These are phyloP conservation scores for Acomys russatus DNA, from an alignment of 2,797 vertebrate genomes.

Conservation along the genomic window DNA sequence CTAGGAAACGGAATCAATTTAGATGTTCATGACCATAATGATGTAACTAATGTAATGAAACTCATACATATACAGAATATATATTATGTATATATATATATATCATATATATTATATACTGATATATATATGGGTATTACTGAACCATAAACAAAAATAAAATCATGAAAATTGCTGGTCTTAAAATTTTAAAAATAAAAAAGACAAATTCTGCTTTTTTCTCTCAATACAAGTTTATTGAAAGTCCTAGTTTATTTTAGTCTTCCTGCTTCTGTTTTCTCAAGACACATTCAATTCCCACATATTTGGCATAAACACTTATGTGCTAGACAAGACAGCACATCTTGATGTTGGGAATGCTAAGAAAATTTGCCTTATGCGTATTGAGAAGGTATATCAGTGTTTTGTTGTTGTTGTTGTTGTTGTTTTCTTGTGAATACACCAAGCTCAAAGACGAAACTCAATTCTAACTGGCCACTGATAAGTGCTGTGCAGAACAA, in stretches of 20 bases:
- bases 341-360: neutral
- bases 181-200: neutral
- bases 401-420: too few relatives aligned
- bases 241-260: neutral
- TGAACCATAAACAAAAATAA: neutral
- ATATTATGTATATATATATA: too few relatives aligned
- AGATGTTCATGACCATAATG: too few relatives aligned
- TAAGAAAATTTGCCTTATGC: too few relatives aligned
- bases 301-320: neutral
- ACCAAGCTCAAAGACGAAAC: neutral
- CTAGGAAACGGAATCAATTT: neutral
- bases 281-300: fast-evolving
- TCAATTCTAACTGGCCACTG: neutral
- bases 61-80: too few relatives aligned
- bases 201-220: neutral
- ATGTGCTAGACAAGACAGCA: neutral
- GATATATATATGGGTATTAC: neutral
- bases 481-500: fast-evolving
- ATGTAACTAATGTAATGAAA: too few relatives aligned
- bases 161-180: neutral
- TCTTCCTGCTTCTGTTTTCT: neutral
- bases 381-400: neutral
- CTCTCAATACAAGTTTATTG: neutral
- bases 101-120: too few relatives aligned
- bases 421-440: neutral